phyloP scores from a whole-genome alignment of 2,888 invertebrate species.

The Sinhomidia bicolor region DNA sequence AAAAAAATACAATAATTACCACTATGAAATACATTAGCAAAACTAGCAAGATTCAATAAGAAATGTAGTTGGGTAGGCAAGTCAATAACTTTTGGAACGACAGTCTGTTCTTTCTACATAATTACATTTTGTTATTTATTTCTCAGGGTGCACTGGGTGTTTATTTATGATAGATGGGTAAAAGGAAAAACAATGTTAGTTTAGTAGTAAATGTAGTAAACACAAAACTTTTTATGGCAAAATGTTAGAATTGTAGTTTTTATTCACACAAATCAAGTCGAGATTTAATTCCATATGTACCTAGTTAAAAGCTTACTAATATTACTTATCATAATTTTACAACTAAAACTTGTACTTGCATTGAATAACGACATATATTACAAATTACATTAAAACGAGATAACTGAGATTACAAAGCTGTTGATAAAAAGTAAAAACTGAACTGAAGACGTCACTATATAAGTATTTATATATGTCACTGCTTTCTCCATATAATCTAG shows the following conservation, averaged over 20 bases:
- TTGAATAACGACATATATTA: not conserved
- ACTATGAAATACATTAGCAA: not conserved
- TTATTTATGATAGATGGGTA: no score
- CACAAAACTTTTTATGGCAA: no score
- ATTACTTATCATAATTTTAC: not conserved
- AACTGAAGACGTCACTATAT: not conserved
- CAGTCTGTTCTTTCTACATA: no score
- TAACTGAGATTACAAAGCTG: not conserved
- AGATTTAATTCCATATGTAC: no score
- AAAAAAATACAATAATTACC: not conserved
- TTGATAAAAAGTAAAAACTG: conserved; percentile 25
- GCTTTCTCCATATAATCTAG: not conserved
- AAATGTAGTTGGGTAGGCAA: not conserved
- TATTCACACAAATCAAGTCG: no score
- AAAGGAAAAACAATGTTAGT: no score
- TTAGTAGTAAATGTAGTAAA: no score
- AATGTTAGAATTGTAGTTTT: no score
- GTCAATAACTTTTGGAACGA: no score
- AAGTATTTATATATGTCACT: conserved; percentile 9
- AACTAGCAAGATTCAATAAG: not conserved
- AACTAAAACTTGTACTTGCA: not conserved
- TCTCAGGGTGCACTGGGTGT: no score
- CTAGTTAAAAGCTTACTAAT: not conserved
- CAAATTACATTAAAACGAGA: not conserved
- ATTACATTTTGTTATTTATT: no score